Conservation (phyloP, 2,888 invertebrate species). For the Heteromyza rotundicornis region DNA sequence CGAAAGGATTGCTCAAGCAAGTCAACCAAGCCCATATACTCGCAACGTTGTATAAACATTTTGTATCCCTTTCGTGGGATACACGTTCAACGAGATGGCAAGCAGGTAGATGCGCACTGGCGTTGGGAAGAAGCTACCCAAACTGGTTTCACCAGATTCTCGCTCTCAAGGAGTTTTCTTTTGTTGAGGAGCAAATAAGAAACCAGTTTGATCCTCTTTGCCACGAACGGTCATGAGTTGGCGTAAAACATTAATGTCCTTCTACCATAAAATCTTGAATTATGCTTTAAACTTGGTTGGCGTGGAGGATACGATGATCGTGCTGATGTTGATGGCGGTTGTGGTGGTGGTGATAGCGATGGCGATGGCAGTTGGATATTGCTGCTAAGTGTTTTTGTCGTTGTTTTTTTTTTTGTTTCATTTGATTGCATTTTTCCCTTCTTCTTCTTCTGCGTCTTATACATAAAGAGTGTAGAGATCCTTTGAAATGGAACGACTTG, state of each 20-base stretch:
- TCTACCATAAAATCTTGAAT: slow-evolving; percentile 53
- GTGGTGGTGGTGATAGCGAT: neutral
- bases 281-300: neutral
- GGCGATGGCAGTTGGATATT: neutral
- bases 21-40: neutral
- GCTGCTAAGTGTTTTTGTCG: neutral
- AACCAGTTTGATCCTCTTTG: neutral
- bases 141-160: neutral
- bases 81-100: neutral
- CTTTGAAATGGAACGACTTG: neutral
- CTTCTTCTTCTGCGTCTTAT: neutral
- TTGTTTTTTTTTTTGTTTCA: neutral
- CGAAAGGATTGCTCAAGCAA: neutral
- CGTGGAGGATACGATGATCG: slow-evolving; percentile 2
- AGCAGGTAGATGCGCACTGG: neutral
- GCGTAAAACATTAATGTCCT: slow-evolving; percentile 53
- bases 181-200: neutral
- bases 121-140: neutral
- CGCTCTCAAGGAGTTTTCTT: neutral
- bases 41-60: slow-evolving; percentile 1
- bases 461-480: slow-evolving; percentile 5
- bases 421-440: neutral
- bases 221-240: slow-evolving; percentile 38
- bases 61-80: slow-evolving; percentile 13
- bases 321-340: neutral